Percentiles rank a stretch among this genome's conserved stretches.
These are phyloP conservation scores for Electrophaes corylata DNA, from an alignment of 2,888 invertebrate species.

Conservation along the genomic window DNA sequence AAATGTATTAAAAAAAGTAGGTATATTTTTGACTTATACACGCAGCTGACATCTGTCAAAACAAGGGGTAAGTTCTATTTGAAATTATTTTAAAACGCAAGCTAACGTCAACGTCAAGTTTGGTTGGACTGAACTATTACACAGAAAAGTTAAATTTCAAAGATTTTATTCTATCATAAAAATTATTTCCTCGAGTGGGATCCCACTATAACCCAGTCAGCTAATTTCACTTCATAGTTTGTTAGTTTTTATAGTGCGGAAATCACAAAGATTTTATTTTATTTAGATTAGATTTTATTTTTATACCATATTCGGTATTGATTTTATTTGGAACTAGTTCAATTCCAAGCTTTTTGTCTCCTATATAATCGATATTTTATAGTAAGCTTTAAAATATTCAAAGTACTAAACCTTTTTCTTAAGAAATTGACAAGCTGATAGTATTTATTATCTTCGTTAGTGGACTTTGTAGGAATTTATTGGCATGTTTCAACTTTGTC, in stretches of 20 bases:
- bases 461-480: constrained; percentile 30
- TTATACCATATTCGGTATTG: no score
- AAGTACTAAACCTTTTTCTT: background rate
- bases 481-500: constrained; percentile 12
- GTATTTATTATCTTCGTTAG: constrained; percentile 19
- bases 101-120: constrained; percentile 10
- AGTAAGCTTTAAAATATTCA: background rate
- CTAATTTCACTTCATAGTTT: no score
- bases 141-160: background rate
- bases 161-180: no score
- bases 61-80: constrained; percentile 39
- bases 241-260: no score
- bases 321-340: no score
- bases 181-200: no score
- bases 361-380: no score
- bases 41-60: constrained; percentile 69
- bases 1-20: background rate
- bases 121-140: background rate
- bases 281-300: no score
- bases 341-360: no score
- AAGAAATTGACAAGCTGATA: constrained; percentile 28
- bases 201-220: no score
- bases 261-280: no score
- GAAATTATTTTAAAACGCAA: constrained; percentile 8
- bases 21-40: constrained; percentile 22